These are phyloP conservation scores for Deilephila porcellus DNA, from an alignment of 2,888 invertebrate genomes.

Conservation along the genomic window DNA sequence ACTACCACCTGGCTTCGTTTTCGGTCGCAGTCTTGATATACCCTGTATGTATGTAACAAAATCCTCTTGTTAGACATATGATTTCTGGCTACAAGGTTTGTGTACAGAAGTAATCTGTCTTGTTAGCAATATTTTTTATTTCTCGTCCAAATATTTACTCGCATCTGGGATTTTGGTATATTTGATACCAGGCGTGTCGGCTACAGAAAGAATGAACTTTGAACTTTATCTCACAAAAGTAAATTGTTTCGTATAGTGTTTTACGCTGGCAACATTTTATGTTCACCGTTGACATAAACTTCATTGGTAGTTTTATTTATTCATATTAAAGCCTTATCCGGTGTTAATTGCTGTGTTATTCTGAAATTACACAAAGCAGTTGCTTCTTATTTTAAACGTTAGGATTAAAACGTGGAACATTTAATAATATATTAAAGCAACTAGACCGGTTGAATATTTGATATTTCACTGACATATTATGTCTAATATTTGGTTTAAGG, in stretches of 20 bases:
- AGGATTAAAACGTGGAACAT: background rate
- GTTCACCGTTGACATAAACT: background rate
- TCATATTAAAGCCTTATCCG: background rate
- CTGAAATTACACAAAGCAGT: background rate
- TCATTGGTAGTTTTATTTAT: constrained; percentile 3
- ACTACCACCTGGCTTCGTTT: too few relatives aligned
- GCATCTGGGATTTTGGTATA: constrained; percentile 8
- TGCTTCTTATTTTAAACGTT: background rate
- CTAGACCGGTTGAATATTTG: background rate
- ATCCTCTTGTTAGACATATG: background rate
- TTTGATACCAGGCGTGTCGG: background rate
- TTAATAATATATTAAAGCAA: too few relatives aligned
- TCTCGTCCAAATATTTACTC: constrained; percentile 28
- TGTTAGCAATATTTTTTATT: constrained; percentile 29
- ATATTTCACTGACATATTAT: background rate
- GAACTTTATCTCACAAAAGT: constrained; percentile 9
- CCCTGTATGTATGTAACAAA: too few relatives aligned
- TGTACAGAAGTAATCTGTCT: constrained; percentile 13
- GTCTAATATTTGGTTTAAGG: too few relatives aligned
- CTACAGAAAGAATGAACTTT: background rate
- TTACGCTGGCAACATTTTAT: background rate
- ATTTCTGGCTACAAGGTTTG: background rate
- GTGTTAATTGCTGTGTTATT: background rate
- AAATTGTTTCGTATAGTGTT: background rate
- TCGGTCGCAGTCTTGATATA: too few relatives aligned